phyloP scores from a whole-genome alignment of 1,140 invertebrate species.

The Drosophila ficusphila region DNA sequence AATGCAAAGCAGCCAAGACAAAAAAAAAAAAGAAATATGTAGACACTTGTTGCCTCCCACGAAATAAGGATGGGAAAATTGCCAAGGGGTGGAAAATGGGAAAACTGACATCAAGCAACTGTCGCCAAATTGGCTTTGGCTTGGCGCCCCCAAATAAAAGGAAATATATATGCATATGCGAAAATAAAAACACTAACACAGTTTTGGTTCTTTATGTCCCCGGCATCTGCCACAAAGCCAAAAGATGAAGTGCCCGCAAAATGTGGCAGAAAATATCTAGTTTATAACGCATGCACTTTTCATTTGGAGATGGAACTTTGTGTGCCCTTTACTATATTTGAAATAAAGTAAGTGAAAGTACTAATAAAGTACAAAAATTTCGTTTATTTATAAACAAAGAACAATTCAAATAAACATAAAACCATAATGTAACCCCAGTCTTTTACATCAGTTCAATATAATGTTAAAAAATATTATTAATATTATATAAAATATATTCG shows the following conservation, averaged over 20 bases:
- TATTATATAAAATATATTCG: neutral
- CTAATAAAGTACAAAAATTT: too few relatives aligned
- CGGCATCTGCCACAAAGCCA: slow-evolving; percentile 28
- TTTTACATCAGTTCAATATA: too few relatives aligned
- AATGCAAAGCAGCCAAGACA: slow-evolving; percentile 13
- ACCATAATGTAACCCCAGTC: too few relatives aligned
- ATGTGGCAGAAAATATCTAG: slow-evolving; percentile 36
- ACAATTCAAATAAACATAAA: neutral
- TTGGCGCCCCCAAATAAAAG: slow-evolving; percentile 40
- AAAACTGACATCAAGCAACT: slow-evolving; percentile 12
- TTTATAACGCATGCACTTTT: slow-evolving; percentile 2
- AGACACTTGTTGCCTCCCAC: slow-evolving; percentile 47
- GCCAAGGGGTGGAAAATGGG: slow-evolving; percentile 10
- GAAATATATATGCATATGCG: slow-evolving; percentile 14
- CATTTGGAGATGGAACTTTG: neutral
- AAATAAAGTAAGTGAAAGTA: neutral
- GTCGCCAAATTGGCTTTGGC: slow-evolving; percentile 54
- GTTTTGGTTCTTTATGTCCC: slow-evolving; percentile 33
- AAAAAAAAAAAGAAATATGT: neutral
- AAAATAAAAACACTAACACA: slow-evolving; percentile 57
- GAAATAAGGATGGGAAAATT: slow-evolving; percentile 12
- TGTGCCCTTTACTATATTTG: neutral
- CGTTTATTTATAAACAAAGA: too few relatives aligned
- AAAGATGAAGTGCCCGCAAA: slow-evolving; percentile 18
- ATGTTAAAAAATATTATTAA: neutral